phyloP scores from a whole-genome alignment of 1,140 invertebrate species.

The Penaeus vannamei region DNA sequence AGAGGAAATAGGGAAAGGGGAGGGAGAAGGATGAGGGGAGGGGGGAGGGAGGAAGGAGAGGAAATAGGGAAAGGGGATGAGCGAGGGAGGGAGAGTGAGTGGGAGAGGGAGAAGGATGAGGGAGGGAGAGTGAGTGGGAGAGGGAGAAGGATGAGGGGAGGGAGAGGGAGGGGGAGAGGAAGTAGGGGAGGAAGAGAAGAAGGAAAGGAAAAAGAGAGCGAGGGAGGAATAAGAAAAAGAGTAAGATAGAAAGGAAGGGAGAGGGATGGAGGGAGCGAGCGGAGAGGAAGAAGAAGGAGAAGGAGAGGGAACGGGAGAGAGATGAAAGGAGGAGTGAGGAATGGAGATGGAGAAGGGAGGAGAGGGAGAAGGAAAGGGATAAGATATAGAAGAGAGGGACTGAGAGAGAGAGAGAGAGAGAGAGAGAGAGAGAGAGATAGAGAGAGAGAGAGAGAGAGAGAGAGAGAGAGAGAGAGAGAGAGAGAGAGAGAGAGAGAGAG shows the following conservation, averaged over 20 bases:
- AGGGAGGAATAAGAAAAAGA: too few relatives aligned
- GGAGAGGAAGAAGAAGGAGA: not conserved
- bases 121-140: too few relatives aligned
- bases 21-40: too few relatives aligned
- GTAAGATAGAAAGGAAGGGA: not conserved
- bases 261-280: not conserved
- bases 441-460: not conserved
- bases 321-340: not conserved
- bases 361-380: not conserved
- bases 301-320: not conserved
- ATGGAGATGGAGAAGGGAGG: not conserved
- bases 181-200: not conserved
- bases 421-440: not conserved
- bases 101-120: too few relatives aligned
- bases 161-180: not conserved
- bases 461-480: slow-evolving; percentile 5
- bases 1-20: too few relatives aligned
- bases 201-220: not conserved
- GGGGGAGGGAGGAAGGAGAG: too few relatives aligned
- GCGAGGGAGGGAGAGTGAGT: too few relatives aligned
- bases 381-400: not conserved
- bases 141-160: not conserved
- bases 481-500: not conserved
- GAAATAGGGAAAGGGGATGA: too few relatives aligned
- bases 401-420: not conserved